These are phyloP conservation scores for Limnephilus lunatus DNA, from an alignment of 2,888 invertebrate genomes.

Conservation along the genomic window DNA sequence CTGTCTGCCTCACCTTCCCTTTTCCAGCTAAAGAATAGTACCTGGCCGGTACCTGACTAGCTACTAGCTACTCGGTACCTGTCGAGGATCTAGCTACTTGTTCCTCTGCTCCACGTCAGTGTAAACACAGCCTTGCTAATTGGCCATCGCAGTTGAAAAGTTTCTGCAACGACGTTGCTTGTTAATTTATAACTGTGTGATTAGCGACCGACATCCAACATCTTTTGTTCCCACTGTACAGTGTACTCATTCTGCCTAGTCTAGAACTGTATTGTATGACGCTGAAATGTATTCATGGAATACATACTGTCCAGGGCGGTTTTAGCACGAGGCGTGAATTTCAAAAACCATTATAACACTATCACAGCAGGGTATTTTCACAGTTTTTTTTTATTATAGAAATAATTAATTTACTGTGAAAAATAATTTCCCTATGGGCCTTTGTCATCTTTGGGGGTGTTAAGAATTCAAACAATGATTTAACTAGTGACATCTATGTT, in stretches of 20 bases:
- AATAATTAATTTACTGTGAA: too few relatives aligned
- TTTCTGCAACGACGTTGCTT: slow-evolving; percentile 43
- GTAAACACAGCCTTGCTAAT: slow-evolving; percentile 50
- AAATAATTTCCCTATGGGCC: too few relatives aligned
- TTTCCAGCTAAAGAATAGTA: not conserved
- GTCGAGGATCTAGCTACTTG: not conserved
- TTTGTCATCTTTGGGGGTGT: too few relatives aligned
- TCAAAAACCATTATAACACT: too few relatives aligned
- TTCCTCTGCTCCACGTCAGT: not conserved
- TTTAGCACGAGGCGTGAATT: too few relatives aligned
- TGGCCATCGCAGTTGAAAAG: slow-evolving; percentile 43
- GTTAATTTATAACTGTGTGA: slow-evolving; percentile 46
- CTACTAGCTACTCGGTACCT: not conserved
- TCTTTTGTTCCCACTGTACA: not conserved
- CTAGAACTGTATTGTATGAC: not conserved
- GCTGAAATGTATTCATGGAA: not conserved
- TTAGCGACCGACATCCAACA: slow-evolving; percentile 18
- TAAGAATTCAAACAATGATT: too few relatives aligned
- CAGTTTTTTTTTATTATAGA: too few relatives aligned
- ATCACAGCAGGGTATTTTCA: too few relatives aligned
- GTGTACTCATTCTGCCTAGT: not conserved
- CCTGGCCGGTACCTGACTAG: not conserved
- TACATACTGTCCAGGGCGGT: not conserved
- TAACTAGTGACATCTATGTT: too few relatives aligned
- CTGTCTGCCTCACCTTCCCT: not conserved